Base-by-base conservation (phyloP, 2,113 vertebrate species). In the Anas platyrhynchos region DNA sequence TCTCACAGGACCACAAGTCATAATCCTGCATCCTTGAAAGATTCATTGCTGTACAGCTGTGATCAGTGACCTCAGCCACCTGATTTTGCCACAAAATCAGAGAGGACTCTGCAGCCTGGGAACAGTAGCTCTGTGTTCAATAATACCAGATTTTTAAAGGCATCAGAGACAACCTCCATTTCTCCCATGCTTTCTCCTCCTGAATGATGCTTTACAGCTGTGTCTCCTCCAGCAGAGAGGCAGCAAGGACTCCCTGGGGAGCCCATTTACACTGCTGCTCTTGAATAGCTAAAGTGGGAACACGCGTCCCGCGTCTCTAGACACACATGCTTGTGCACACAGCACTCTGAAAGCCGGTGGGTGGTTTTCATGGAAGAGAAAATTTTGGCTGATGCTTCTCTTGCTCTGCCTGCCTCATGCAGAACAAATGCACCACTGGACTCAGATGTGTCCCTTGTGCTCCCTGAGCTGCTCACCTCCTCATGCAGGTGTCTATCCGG, bases 221-320 rank as follows among this genome's bases (percentile, higher is more conserved):
- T 67, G 86, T 73, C 66, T 89, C 66, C 76, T 85, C 71, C 83
- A 93, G 77, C 67, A 65, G 58, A 4, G 2, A 54, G 52, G 69
- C 92, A 65, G 91, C 44, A 62, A 13, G 54, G 58, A 22, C 27
- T 95, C 93, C 88, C 93, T 9, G 36, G 93, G 74, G 92, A 97
- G 36, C 59, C 91, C 91, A 81, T 96, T 96, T 79, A 59, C 77
- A 85, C 91, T 89, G 38, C 1, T 91, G 69, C 29, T 91, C 88
- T 96, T 76, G 71, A 93, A 93, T 25, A 36, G 77, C 71, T 93
- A 6, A 95, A 97, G 96, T 89, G 86, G 73, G 95, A 95, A 67
- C 94, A 91, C 74, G 43, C 7, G 77, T 38, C 91, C 88, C 34
- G 36, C 21, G 56, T 69, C 92, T 86, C 94, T 23, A 71, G 65